These are phyloP conservation scores for Sparidentex hasta DNA, from an alignment of 2,797 vertebrate species.

Conservation along the genomic window DNA sequence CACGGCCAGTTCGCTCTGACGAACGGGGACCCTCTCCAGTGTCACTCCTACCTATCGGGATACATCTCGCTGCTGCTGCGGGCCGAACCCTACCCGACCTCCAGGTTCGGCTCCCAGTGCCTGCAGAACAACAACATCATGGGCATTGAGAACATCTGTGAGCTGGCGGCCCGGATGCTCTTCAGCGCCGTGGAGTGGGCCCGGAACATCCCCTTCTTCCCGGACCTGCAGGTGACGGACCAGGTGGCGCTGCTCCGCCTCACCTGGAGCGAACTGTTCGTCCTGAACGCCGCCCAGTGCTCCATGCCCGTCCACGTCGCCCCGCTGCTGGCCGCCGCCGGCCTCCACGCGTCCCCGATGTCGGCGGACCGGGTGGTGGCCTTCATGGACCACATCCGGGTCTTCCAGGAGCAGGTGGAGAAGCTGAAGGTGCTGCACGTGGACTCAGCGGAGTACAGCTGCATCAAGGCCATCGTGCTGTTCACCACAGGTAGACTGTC, in stretches of 20 bases:
- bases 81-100: constrained; percentile 96
- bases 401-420: constrained; percentile 99
- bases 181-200: constrained; percentile 99
- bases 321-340: constrained; percentile 94
- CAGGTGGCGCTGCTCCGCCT: constrained; percentile 96
- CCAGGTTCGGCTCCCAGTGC: constrained; percentile 95
- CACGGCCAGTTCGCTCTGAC: constrained; percentile 95
- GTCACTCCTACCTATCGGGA: constrained; percentile 96
- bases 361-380: constrained; percentile 96
- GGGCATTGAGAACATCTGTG: constrained; percentile 99
- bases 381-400: constrained; percentile 99
- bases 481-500: constrained; percentile 93
- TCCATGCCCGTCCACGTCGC: constrained; percentile 97
- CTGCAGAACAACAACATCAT: constrained; percentile 97
- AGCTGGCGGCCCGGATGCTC: constrained; percentile 96
- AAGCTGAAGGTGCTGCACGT: constrained; percentile 97
- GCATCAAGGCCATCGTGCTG: constrained; percentile 97
- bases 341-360: constrained; percentile 97
- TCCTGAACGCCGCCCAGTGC: constrained; percentile 96
- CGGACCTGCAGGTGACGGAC: constrained; percentile 97
- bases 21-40: constrained; percentile 95
- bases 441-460: constrained; percentile 97
- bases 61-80: constrained; percentile 97
- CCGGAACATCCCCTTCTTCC: constrained; percentile 98
- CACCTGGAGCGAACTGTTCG: constrained; percentile 98